phyloP scores from a whole-genome alignment of 2,888 invertebrate genomes.

The Drosophila rellima region DNA sequence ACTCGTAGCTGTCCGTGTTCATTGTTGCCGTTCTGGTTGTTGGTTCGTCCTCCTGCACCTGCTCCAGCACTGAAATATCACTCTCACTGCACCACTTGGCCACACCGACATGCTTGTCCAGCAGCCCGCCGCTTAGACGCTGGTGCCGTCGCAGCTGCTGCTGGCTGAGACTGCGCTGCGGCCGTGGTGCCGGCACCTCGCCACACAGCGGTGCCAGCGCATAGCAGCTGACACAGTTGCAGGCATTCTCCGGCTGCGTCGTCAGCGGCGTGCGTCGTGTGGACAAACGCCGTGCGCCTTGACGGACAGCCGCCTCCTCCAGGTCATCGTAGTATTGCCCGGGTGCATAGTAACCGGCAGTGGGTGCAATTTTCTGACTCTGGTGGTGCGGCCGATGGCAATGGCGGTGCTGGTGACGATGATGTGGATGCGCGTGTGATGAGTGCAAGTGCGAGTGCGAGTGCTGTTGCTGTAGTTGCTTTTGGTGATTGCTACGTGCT shows the following conservation, averaged over 20 bases:
- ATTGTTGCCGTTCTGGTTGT: slow-evolving; percentile 9
- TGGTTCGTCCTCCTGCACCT: slow-evolving; percentile 60
- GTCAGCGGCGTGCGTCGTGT: slow-evolving; percentile 51
- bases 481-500: slow-evolving; percentile 67
- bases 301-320: slow-evolving; percentile 60
- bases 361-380: slow-evolving; percentile 30
- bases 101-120: slow-evolving; percentile 63
- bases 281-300: slow-evolving; percentile 65
- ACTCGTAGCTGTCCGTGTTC: slow-evolving; percentile 59
- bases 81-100: slow-evolving; percentile 85
- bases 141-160: slow-evolving; percentile 83
- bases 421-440: slow-evolving; percentile 24
- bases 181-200: slow-evolving; percentile 75
- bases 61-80: slow-evolving; percentile 81
- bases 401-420: slow-evolving; percentile 44
- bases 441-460: slow-evolving; percentile 42
- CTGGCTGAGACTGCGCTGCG: slow-evolving; percentile 82
- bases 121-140: slow-evolving; percentile 75
- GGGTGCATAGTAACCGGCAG: slow-evolving; percentile 33
- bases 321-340: slow-evolving; percentile 68
- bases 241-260: slow-evolving; percentile 49
- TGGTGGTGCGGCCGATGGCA: slow-evolving; percentile 61
- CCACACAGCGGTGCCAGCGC: slow-evolving; percentile 83
- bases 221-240: slow-evolving; percentile 84
- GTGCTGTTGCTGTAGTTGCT: slow-evolving; percentile 42